Base-by-base conservation (phyloP, 2,797 vertebrate genomes). In the Glyptemys insculpta region DNA sequence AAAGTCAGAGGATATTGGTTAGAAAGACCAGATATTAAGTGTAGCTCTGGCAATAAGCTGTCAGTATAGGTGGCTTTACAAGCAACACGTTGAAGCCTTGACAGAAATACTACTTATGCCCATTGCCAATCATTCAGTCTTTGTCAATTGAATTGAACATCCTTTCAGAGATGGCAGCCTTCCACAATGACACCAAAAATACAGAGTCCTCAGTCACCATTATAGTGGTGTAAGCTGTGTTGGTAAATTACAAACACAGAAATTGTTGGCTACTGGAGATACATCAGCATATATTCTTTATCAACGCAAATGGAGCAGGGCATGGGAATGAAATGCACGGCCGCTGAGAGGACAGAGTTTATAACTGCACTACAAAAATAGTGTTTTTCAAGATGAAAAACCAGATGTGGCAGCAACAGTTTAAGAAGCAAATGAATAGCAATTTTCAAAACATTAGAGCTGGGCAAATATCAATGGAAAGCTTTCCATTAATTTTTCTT, bases 71-170 rank as follows among this genome's bases (percentile, higher is more conserved):
- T 74, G 93, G 86, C 91, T 97, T 92, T 89, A 88, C 50, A 95
- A 91, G 81, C 93, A 96, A 93, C 5, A 18, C 47, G 85, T 65
- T 88, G 76, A 97, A 96, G 86, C 54, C 82, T 93, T 97, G 95
- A 96, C 92, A 97, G 96, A 96, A 97, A 92, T 93, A 92, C 65
- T 91, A 50, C 95, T 93, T 81, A 80, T 81, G 93, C 53, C 82
- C 93, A 85, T 25, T 90, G 94, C 91, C 90, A 95, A 96, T 95
- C 95, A 92, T 52, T 96, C 94, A 87, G 79, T 94, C 89, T 94
- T 93, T 96, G 93, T 95, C 94, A 97, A 90, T 0, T 94, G 93
- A 95, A 90, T 82, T 92, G 91, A 83, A 91, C 72, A 91, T 86
- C 91, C 82, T 94, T 95, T 95, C 89, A 90, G 53, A 96, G 76